Evolutionary conservation across 2,797 vertebrate species (phyloP).

Genomic region (Liparis tanakae): DNA sequence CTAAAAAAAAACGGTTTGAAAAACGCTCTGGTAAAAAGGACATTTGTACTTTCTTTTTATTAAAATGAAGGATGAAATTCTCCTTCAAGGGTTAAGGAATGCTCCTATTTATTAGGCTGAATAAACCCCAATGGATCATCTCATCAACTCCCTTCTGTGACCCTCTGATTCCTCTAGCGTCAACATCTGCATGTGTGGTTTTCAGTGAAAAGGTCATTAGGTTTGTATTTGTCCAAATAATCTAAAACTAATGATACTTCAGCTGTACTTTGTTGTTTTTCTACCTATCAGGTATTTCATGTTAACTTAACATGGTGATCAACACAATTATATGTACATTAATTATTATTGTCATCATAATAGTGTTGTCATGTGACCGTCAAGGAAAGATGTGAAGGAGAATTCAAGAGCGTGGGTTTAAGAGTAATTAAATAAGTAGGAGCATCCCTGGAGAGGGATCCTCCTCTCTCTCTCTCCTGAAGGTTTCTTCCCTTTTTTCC

Average conservation of each 20-base stretch:
- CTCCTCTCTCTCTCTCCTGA: too few relatives aligned
- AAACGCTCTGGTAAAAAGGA: background rate
- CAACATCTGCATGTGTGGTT: too few relatives aligned
- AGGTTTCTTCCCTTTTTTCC: too few relatives aligned
- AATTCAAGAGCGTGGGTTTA: background rate
- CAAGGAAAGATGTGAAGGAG: background rate
- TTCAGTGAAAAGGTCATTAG: too few relatives aligned
- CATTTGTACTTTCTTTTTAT: background rate
- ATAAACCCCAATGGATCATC: background rate
- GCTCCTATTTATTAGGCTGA: background rate
- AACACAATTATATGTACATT: background rate
- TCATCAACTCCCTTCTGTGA: background rate
- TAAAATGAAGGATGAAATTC: background rate
- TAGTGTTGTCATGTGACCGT: background rate
- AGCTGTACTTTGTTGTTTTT: background rate
- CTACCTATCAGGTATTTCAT: background rate
- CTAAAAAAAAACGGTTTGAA: constrained; percentile 32
- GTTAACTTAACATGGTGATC: background rate
- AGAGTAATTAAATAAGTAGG: background rate
- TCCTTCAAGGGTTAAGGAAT: background rate
- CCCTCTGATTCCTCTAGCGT: background rate
- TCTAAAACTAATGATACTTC: background rate
- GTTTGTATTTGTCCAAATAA: background rate
- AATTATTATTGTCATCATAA: background rate
- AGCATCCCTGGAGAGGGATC: too few relatives aligned